Evolutionary conservation across 2,113 vertebrate species (phyloP).

Genomic region (Promerops cafer): DNA sequence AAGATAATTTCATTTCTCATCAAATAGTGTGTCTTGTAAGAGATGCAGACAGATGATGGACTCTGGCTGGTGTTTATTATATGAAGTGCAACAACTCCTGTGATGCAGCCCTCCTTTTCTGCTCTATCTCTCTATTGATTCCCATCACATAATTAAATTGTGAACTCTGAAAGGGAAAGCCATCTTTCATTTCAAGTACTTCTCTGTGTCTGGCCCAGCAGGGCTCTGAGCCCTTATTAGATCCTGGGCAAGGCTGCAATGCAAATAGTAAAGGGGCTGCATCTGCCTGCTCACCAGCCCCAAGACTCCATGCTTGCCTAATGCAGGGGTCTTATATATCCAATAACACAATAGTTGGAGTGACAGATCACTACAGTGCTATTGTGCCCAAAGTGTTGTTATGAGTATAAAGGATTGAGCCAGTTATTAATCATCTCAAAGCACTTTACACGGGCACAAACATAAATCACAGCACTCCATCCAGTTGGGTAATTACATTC

Average conservation of each 20-base stretch:
- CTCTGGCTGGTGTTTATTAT: background rate
- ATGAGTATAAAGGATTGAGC: constrained; percentile 19
- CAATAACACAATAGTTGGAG: background rate
- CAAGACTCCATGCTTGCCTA: background rate
- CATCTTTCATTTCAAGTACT: constrained; percentile 32
- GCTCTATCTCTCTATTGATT: background rate
- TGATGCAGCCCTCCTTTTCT: background rate
- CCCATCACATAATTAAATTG: constrained; percentile 44
- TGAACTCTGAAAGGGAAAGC: constrained; percentile 11
- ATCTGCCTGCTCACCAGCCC: background rate
- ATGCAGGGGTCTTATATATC: background rate
- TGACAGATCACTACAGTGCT: constrained; percentile 2
- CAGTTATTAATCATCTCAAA: constrained; percentile 33
- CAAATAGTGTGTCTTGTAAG: background rate
- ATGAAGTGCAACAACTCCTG: background rate
- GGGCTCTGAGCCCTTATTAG: background rate
- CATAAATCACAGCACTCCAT: constrained; percentile 17
- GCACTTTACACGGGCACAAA: background rate
- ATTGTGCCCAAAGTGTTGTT: constrained; percentile 20
- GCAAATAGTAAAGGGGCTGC: background rate
- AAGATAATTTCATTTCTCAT: background rate
- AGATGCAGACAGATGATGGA: background rate
- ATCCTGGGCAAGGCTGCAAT: background rate
- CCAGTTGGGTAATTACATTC: constrained; percentile 6
- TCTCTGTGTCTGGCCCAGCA: background rate